phyloP scores from a whole-genome alignment of 2,888 invertebrate genomes.

The Galerucella calmariensis region DNA sequence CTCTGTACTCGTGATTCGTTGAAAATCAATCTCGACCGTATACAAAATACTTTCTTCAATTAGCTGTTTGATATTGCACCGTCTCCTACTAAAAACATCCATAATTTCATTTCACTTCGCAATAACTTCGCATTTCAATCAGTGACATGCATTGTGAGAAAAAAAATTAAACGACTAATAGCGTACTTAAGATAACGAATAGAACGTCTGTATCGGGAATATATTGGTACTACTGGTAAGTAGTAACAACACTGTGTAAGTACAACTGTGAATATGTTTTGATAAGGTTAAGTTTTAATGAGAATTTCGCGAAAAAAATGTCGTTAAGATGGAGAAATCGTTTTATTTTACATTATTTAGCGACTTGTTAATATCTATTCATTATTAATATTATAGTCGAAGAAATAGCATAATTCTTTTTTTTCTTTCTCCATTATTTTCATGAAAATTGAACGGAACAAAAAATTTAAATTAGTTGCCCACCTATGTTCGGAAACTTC shows the following conservation, averaged over 20 bases:
- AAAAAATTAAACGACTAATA: constrained; percentile 19
- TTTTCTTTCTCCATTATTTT: no score
- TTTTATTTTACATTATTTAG: neutral
- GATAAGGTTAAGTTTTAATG: neutral
- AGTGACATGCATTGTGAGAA: constrained; percentile 8
- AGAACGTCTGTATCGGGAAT: constrained; percentile 12
- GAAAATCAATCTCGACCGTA: neutral
- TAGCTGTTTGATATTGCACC: constrained; percentile 9
- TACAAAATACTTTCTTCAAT: neutral
- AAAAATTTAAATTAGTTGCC: no score
- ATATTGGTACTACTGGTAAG: constrained; percentile 10
- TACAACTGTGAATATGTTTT: constrained; percentile 6
- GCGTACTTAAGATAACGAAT: constrained; percentile 21
- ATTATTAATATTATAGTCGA: neutral
- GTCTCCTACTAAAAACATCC: constrained; percentile 13
- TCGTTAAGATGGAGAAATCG: neutral
- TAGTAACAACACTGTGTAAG: constrained; percentile 9
- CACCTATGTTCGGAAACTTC: no score
- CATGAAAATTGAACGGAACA: no score
- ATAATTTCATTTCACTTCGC: constrained; percentile 10
- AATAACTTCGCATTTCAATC: constrained; percentile 18
- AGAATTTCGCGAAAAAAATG: neutral
- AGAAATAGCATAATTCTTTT: no score
- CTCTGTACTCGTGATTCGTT: neutral
- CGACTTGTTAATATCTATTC: neutral